Base-by-base conservation (phyloP, 2,113 vertebrate species). In the Festucalex cinctus region DNA sequence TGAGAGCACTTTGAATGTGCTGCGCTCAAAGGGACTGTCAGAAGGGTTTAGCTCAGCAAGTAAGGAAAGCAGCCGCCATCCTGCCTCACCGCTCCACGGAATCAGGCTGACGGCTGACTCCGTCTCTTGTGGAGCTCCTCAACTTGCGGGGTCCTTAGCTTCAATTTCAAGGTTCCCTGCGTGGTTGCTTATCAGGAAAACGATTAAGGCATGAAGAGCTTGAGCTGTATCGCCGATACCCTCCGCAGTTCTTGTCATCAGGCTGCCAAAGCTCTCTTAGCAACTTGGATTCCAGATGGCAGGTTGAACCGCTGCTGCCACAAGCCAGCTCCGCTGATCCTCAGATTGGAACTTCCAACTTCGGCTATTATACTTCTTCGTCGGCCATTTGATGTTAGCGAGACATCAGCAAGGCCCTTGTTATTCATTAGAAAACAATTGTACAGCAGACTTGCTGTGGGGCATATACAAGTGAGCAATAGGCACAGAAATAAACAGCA, bases 151-250 rank as follows among this genome's bases (percentile, higher is more conserved):
- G 65, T 82, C 82, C 71, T 86, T 79, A 83, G 69, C 79, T 86
- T 26, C 63, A 59, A 65, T 85, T 82, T 88, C 67, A 81, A 80
- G 80, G 76, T 81, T 85, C 75, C 81, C 73, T 44, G 75, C 6
- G 36, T 75, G 79, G 76, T 68, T 72, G 62, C 70, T 73, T 71
- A 87, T 86, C 74, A 58, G 69, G 68, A 83, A 83, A 80, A 76
- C 73, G 82, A 83, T 85, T 81, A 77, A 43, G 70, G 81, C 78
- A 87, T 76, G 78, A 85, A 80, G 76, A 85, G 75, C 83, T 80
- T 79, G 75, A 85, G 75, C 83, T 78, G 69, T 76, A 75, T 74
- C 76, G 67, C 72, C 78, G 76, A 83, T 82, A 70, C n/a, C 16
- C 54, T 32, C 6, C 14, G 54, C 59, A 61, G 20, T 41, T 61